A percentile compares a stretch with the other conserved stretches of the same genome.
These are phyloP conservation scores for Psammodynastes pulverulentus DNA, from an alignment of 2,113 vertebrate genomes.

Conservation along the genomic window DNA sequence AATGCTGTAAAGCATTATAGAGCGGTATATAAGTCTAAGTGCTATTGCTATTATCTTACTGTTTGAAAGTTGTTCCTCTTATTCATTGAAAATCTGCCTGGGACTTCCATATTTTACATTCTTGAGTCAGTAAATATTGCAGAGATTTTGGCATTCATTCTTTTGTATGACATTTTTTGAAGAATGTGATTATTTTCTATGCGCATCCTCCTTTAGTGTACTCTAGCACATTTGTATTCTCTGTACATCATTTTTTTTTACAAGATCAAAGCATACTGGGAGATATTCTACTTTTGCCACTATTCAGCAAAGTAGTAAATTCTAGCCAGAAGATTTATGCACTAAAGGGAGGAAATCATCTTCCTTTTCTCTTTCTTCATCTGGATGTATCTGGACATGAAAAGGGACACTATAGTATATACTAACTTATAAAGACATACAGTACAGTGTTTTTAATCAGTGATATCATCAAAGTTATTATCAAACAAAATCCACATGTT, in stretches of 20 bases:
- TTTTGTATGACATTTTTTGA: not conserved
- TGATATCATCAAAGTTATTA: not conserved
- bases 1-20: not conserved
- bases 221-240: not conserved
- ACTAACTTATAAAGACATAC: not conserved
- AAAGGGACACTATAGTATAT: not conserved
- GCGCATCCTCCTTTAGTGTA: not conserved
- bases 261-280: not conserved
- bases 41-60: not conserved
- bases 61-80: not conserved
- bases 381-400: not conserved
- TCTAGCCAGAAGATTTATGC: not conserved
- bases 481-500: not conserved
- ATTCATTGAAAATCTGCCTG: not conserved
- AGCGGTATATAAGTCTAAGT: not conserved
- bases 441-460: not conserved
- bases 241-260: too few relatives aligned
- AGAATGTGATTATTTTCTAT: not conserved
- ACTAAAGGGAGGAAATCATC: not conserved
- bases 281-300: not conserved
- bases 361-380: not conserved
- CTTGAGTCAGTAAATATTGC: not conserved
- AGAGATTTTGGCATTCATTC: not conserved
- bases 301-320: not conserved
- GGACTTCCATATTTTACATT: not conserved